phyloP scores from a whole-genome alignment of 2,797 vertebrate genomes.

The Anisognathus igniventris region DNA sequence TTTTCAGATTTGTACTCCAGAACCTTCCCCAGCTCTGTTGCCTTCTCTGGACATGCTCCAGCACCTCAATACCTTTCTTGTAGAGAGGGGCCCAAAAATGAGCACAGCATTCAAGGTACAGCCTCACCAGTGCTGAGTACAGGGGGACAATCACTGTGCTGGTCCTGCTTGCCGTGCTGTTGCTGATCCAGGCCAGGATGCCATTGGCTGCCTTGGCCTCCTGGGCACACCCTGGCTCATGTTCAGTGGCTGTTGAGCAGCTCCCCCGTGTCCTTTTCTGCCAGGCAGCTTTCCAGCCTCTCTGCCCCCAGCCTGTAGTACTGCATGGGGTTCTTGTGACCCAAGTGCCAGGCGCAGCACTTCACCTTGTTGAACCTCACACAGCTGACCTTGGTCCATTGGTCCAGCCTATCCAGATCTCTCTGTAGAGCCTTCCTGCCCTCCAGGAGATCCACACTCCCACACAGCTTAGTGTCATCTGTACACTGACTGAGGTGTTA shows the following conservation, averaged over 20 bases:
- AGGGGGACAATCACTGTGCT: rapidly evolving
- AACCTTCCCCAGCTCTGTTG: not conserved
- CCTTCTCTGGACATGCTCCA: not conserved
- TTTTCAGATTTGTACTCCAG: not conserved
- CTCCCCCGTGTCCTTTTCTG: not conserved
- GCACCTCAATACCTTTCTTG: not conserved
- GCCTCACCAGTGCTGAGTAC: not conserved
- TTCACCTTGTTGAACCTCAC: not conserved
- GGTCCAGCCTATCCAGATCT: not conserved
- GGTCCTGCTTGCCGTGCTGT: not conserved
- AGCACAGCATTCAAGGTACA: not conserved
- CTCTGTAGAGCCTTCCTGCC: not conserved
- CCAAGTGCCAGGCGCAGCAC: rapidly evolving
- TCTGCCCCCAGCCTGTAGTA: not conserved
- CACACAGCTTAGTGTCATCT: not conserved
- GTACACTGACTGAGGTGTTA: not conserved
- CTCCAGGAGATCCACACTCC: not conserved
- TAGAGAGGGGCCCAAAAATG: not conserved
- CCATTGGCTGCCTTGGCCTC: not conserved
- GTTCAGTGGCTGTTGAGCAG: rapidly evolving
- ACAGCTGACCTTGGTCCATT: not conserved
- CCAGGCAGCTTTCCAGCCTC: not conserved
- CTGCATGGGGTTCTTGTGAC: not conserved
- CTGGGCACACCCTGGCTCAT: not conserved
- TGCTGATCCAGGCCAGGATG: not conserved